phyloP scores from a whole-genome alignment of 2,797 vertebrate species.

The Pachyuromys duprasi region DNA sequence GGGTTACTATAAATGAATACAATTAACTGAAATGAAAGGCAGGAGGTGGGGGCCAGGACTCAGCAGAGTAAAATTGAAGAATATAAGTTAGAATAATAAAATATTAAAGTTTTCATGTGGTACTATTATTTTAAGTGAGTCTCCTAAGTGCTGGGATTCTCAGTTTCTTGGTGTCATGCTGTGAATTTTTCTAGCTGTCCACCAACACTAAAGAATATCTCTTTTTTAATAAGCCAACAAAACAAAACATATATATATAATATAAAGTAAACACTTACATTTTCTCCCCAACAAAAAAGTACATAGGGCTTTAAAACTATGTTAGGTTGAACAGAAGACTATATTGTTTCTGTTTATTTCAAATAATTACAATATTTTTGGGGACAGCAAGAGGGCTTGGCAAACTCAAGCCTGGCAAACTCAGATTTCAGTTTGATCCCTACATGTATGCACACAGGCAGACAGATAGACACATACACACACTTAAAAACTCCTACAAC shows the following conservation, averaged over 20 bases:
- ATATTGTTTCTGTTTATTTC: constrained; percentile 20
- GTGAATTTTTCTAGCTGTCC: constrained; percentile 15
- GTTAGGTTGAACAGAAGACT: background rate
- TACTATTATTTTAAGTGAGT: background rate
- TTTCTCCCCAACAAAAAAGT: background rate
- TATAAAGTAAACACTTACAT: constrained; percentile 22
- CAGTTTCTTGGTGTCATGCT: constrained; percentile 19
- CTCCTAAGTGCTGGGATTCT: background rate
- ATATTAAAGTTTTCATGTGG: constrained; percentile 40
- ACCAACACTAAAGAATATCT: background rate
- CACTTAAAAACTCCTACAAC: background rate
- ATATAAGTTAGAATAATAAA: background rate
- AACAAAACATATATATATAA: background rate
- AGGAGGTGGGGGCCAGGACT: background rate
- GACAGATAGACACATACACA: background rate
- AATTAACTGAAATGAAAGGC: constrained; percentile 59
- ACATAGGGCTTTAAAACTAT: constrained; percentile 40
- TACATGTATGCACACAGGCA: too few species aligned
- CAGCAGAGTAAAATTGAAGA: constrained; percentile 18
- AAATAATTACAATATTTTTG: constrained; percentile 3
- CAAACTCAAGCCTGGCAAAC: background rate
- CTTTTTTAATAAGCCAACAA: constrained; percentile 22
- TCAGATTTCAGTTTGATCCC: background rate
- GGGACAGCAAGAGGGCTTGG: background rate
- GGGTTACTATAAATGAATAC: constrained; percentile 39